These are phyloP conservation scores for Hippoglossus stenolepis DNA, from an alignment of 2,113 vertebrate species.

Conservation along the genomic window DNA sequence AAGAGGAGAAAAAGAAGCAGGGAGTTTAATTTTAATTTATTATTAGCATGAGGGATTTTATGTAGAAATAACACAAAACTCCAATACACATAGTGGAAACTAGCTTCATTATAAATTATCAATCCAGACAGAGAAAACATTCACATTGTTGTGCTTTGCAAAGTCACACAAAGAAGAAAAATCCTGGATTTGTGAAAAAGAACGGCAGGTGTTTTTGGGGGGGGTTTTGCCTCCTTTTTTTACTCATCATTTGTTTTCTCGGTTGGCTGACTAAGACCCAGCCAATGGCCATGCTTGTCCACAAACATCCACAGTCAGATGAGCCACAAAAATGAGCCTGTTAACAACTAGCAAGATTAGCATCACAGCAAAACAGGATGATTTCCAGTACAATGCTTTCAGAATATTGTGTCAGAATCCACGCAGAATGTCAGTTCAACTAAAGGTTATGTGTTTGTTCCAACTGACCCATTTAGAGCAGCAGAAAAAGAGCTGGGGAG, in stretches of 20 bases:
- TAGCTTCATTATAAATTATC: slow-evolving; percentile 8
- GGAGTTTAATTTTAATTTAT: neutral
- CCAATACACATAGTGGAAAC: neutral
- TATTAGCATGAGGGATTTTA: neutral
- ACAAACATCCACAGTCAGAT: slow-evolving; percentile 24
- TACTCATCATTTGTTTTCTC: slow-evolving; percentile 35
- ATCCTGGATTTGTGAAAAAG: neutral
- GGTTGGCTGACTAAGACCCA: slow-evolving; percentile 33
- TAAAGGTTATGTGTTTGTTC: slow-evolving; percentile 63
- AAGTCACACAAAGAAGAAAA: slow-evolving; percentile 11
- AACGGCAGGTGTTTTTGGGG: neutral
- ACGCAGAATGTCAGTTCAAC: slow-evolving; percentile 51
- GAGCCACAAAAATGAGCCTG: slow-evolving; percentile 18
- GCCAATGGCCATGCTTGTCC: slow-evolving; percentile 38
- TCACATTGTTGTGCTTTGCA: slow-evolving; percentile 8
- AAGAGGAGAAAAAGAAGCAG: neutral
- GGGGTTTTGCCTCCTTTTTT: slow-evolving; percentile 1
- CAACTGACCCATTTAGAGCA: slow-evolving; percentile 65
- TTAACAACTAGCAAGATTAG: slow-evolving; percentile 17
- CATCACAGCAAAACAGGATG: slow-evolving; percentile 19
- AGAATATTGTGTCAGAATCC: slow-evolving; percentile 32
- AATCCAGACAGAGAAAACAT: slow-evolving; percentile 15
- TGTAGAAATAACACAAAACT: slow-evolving; percentile 4
- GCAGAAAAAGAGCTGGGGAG: slow-evolving; percentile 13
- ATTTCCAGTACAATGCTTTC: slow-evolving; percentile 12